Evolutionary conservation across 2,113 vertebrate species (phyloP).

Genomic region (Barnardius zonarius): DNA sequence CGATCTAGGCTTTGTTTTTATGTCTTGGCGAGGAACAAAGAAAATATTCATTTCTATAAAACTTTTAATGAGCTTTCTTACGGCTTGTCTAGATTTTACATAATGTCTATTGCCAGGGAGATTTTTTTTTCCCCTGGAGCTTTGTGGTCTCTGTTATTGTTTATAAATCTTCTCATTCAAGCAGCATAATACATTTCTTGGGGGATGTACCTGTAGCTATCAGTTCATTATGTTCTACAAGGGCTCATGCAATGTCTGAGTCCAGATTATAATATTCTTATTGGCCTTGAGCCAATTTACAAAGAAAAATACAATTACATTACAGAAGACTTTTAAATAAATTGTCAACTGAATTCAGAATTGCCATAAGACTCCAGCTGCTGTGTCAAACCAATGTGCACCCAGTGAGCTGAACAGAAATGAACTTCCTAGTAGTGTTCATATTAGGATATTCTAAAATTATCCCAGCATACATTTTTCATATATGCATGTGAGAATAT

Average conservation of each 20-base stretch:
- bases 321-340: background rate
- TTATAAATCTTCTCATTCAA: background rate
- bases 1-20: background rate
- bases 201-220: background rate
- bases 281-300: background rate
- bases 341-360: background rate
- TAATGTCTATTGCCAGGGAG: background rate
- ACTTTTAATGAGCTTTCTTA: background rate
- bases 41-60: background rate
- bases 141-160: background rate
- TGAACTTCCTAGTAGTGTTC: background rate
- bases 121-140: background rate
- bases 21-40: background rate
- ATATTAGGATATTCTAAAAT: background rate
- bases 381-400: background rate
- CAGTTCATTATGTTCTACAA: background rate
- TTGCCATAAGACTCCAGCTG: background rate
- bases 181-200: background rate
- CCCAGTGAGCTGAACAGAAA: background rate
- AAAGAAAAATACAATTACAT: background rate
- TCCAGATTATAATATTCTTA: background rate
- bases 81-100: background rate
- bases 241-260: background rate
- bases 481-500: background rate
- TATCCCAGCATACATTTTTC: background rate